Percentiles rank a stretch among this genome's conserved stretches.
Conservation (phyloP, 2,113 vertebrate genomes). For the Manacus vitellinus region DNA sequence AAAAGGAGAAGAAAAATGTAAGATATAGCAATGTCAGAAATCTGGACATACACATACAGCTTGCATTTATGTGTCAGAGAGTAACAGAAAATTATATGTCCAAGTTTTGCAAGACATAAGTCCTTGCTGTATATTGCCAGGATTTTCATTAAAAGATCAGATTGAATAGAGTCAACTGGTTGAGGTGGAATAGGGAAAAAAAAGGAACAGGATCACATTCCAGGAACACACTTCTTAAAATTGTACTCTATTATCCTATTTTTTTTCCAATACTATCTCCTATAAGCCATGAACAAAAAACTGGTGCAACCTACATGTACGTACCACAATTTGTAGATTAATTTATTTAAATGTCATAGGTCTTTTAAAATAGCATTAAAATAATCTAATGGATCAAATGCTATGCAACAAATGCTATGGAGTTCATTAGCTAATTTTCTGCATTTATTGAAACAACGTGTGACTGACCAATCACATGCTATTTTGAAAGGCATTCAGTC, state of each 20-base stretch:
- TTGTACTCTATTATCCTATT: background rate
- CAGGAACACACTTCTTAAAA: background rate
- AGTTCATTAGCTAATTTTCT: background rate
- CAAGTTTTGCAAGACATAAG: background rate
- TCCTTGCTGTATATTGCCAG: background rate
- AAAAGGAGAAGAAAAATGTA: background rate
- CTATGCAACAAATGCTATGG: background rate
- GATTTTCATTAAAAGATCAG: background rate
- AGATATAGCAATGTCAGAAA: background rate
- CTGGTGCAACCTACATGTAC: accelerated
- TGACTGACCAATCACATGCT: background rate
- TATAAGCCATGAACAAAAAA: background rate
- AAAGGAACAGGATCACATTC: background rate
- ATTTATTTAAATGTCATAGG: background rate
- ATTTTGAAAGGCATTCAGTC: background rate
- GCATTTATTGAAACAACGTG: background rate
- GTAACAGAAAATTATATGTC: background rate
- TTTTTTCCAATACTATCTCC: background rate
- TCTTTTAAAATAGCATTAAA: background rate
- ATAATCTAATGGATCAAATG: background rate
- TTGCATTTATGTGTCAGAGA: background rate
- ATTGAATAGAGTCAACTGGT: background rate
- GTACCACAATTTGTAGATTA: background rate
- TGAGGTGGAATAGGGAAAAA: background rate
- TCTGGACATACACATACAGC: background rate